Evolutionary conservation across 2,797 vertebrate species (phyloP), one percentile per base, ranked within the genome.

Genomic region (Sebastes vulpes): DNA sequence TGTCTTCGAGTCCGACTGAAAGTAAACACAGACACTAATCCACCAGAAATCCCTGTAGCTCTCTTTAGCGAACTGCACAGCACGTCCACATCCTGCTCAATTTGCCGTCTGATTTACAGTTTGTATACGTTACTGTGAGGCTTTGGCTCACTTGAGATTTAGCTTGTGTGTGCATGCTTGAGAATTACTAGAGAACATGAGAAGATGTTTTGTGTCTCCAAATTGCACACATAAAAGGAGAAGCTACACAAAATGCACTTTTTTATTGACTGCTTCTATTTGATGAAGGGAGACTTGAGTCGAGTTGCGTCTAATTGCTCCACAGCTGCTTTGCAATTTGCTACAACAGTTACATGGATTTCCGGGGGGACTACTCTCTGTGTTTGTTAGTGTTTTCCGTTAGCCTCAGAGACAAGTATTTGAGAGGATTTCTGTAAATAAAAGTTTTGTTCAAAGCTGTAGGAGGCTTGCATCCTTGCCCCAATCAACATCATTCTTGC

Each of bases 21-120:
- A 42, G 14, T 42, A 42, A 42, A 42, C 38, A 18, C 38, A 42
- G 38, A 42, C 14, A 46, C 16, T 46, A 53, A 6, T 53, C 16
- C 50, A 21, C 20, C 6, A 0, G 50, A 53, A 11, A 21, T 52
- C 50, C 50, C 50, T 21, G 50, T 52, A 52, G 20, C 0, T 21
- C 9, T 52, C 23, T 52, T 1, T 21, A 21, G 9, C 4, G 9
- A 18, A 52, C 50, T 52, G 38, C 14, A 46, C 1, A 46, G 38
- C 38, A 46, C 38, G 0, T 46, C 14, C 0, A 46, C 42, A 46
- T 46, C 42, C 42, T 0, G 42, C 0, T 52, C 9, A 21, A 21
- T 52, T 21, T 52, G 9, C 50, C 0, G 2, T 52, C 9, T 21
- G 4, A 52, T 52, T 46, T 46, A 46, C 42, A 46, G 42, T 46